Evolutionary conservation across 1,140 invertebrate genomes (phyloP), one percentile per base, ranked within the genome.

Genomic region (Bombyx mandarina): DNA sequence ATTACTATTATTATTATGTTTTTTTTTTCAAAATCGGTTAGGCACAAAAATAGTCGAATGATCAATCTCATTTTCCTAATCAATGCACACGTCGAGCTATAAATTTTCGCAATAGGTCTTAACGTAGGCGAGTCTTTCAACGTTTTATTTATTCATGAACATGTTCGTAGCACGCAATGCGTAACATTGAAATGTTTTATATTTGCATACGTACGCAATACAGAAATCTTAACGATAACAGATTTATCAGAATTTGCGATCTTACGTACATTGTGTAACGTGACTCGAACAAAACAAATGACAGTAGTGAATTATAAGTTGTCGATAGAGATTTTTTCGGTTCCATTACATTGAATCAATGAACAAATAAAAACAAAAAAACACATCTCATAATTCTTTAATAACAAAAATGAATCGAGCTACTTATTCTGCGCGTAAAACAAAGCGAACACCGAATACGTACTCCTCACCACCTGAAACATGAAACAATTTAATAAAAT

Each of bases 361-460:
- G n/a, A n/a, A n/a, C n/a, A n/a, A n/a, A n/a, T n/a, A n/a, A n/a
- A n/a, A n/a, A n/a, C n/a, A n/a, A n/a, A n/a, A n/a, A n/a, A n/a
- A n/a, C n/a, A n/a, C n/a, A n/a, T n/a, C n/a, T n/a, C n/a, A n/a
- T n/a, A n/a, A n/a, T n/a, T n/a, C n/a, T n/a, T n/a, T n/a, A n/a
- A n/a, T n/a, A n/a, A n/a, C n/a, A n/a, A n/a, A n/a, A n/a, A n/a
- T n/a, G n/a, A n/a, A n/a, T n/a, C n/a, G n/a, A n/a, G n/a, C n/a
- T n/a, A 69, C 58, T 73, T 63, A 57, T 75, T 67, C 62, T 75
- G 77, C 54, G 76, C 73, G 61, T 77, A 72, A 68, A 82, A 68
- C 45, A 82, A 67, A 2, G 79, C 75, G 54, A 82, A 79, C 10
- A 82, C 75, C 2, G 79, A 82, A 52, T 82, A 82, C 18, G 79